These are phyloP conservation scores for Apis cerana DNA, from an alignment of 1,140 invertebrate genomes.

Conservation along the genomic window DNA sequence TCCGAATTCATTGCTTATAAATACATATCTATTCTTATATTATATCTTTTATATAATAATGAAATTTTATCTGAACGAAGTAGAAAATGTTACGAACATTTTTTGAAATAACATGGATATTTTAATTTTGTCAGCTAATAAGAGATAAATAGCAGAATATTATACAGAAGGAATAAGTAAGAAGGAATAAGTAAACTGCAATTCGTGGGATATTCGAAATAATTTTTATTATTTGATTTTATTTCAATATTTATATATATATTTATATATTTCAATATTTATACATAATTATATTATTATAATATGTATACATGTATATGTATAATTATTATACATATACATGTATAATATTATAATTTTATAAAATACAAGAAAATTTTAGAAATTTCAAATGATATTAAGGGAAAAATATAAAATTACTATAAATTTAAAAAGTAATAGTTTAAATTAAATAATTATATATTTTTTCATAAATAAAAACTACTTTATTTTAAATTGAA, in stretches of 20 bases:
- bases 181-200: slow-evolving; percentile 15
- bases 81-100: background rate
- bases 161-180: slow-evolving; percentile 17
- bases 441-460: too few relatives aligned
- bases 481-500: too few relatives aligned
- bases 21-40: too few relatives aligned
- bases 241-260: background rate
- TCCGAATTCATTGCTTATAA: background rate
- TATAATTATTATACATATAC: too few relatives aligned
- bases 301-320: too few relatives aligned
- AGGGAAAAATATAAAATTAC: background rate
- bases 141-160: background rate
- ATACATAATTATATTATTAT: background rate
- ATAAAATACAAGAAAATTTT: background rate
- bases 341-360: too few relatives aligned
- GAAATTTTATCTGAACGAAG: background rate
- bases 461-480: too few relatives aligned
- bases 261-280: background rate
- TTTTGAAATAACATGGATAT: slow-evolving; percentile 4
- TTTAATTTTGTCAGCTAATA: background rate
- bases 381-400: background rate
- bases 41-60: background rate
- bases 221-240: slow-evolving; percentile 15
- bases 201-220: background rate
- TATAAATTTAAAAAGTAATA: too few relatives aligned